A percentile compares a stretch with the other conserved stretches of the same genome.
phyloP scores from a whole-genome alignment of 2,113 vertebrate species.

The Apus apus region DNA sequence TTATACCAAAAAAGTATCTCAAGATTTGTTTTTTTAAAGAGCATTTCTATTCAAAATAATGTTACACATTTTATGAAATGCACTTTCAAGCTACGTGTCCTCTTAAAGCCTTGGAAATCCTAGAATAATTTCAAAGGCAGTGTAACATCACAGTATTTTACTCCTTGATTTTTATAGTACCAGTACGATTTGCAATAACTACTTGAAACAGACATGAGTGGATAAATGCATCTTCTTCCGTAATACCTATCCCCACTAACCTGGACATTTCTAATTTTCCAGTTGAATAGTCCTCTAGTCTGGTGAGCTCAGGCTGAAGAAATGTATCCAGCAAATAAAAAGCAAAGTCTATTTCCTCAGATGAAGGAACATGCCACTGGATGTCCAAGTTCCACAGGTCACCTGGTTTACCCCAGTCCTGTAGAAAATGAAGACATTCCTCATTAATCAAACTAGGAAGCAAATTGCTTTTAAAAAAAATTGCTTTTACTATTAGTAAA shows the following conservation, averaged over 20 bases:
- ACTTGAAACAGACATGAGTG: neutral
- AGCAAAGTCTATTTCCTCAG: constrained; percentile 87
- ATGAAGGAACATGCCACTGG: constrained; percentile 93
- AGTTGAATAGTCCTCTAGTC: constrained; percentile 83
- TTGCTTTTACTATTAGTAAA: neutral
- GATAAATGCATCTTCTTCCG: neutral
- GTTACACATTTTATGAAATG: neutral
- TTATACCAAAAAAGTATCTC: neutral
- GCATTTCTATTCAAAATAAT: neutral
- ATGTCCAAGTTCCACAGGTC: constrained; percentile 94
- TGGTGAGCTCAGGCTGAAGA: constrained; percentile 91
- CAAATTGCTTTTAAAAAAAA: neutral
- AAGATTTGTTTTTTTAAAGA: neutral
- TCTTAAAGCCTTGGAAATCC: neutral
- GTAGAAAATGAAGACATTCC: neutral
- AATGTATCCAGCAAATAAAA: constrained; percentile 92
- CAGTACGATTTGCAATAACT: neutral
- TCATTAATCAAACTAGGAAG: neutral
- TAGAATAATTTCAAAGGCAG: neutral
- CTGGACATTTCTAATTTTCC: constrained; percentile 92
- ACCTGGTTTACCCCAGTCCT: constrained; percentile 99
- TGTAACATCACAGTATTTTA: neutral
- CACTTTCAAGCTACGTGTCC: neutral
- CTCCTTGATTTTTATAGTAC: neutral
- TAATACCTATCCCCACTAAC: constrained; percentile 53